These are phyloP conservation scores for Blennius ocellaris DNA, from an alignment of 2,113 vertebrate genomes.

Conservation along the genomic window DNA sequence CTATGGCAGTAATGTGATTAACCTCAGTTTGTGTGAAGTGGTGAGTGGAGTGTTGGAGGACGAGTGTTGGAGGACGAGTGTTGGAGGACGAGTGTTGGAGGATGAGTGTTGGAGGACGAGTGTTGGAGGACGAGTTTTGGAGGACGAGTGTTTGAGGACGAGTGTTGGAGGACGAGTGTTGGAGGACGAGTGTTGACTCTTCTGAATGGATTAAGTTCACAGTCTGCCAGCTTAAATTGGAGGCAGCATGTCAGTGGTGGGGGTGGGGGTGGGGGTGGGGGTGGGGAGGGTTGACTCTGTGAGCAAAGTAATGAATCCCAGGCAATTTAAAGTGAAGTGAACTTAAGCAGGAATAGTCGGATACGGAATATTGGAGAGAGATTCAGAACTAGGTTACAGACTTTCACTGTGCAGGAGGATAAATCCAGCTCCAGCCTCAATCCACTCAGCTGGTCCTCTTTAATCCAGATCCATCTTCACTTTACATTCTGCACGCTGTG, in stretches of 20 bases:
- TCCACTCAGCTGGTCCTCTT: too few species aligned
- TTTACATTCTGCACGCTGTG: too few species aligned
- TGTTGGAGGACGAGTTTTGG: too few species aligned
- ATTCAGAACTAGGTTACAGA: neutral
- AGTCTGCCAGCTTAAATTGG: neutral
- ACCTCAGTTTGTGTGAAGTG: neutral
- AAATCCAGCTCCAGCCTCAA: neutral
- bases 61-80: too few species aligned
- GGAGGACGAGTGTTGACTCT: too few species aligned
- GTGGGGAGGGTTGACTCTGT: neutral
- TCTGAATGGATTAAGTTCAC: slow-evolving; percentile 1
- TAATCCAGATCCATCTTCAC: too few species aligned
- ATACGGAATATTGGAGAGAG: neutral
- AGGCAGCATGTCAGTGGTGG: neutral
- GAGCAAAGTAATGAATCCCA: neutral
- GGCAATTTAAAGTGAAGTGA: neutral
- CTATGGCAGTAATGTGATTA: too few species aligned
- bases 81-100: too few species aligned
- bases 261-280: neutral
- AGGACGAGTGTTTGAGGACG: too few species aligned
- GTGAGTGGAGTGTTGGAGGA: neutral
- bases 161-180: too few species aligned
- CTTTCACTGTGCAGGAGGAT: neutral
- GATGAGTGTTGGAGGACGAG: too few species aligned
- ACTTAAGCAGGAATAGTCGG: neutral